These are phyloP conservation scores for Speoplatyrhinus poulsoni DNA, from an alignment of 2,113 vertebrate species.

Conservation along the genomic window DNA sequence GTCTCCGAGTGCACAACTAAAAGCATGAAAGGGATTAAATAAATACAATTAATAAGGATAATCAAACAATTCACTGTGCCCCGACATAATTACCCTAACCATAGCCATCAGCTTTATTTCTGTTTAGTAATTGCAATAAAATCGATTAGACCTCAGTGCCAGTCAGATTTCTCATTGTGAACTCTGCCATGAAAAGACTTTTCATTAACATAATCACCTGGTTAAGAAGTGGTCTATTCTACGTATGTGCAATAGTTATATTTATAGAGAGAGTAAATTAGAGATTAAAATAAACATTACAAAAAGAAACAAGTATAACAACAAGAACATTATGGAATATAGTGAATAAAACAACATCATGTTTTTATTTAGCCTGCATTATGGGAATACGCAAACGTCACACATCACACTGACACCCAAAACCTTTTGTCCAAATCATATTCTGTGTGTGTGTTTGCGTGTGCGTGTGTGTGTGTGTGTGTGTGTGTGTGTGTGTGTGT, in stretches of 20 bases:
- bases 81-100: slow-evolving; percentile 78
- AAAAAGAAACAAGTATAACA: too few species aligned
- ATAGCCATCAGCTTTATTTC: slow-evolving; percentile 77
- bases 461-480: too few species aligned
- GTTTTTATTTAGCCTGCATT: too few species aligned
- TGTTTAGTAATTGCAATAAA: slow-evolving; percentile 77
- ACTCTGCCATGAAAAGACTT: slow-evolving; percentile 49
- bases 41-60: slow-evolving; percentile 83
- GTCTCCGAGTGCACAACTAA: slow-evolving; percentile 78
- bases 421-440: too few species aligned
- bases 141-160: slow-evolving; percentile 77
- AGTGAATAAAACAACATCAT: too few species aligned
- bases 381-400: too few species aligned
- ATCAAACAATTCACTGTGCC: slow-evolving; percentile 79
- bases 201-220: slow-evolving; percentile 70
- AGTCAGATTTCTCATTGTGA: slow-evolving; percentile 65
- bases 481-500: too few species aligned
- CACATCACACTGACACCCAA: too few species aligned
- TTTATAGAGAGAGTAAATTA: too few species aligned
- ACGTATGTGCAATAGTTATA: not conserved
- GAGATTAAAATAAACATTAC: too few species aligned
- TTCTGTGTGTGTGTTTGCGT: too few species aligned
- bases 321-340: not conserved
- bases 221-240: slow-evolving; percentile 55
- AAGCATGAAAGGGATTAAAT: slow-evolving; percentile 83